These are phyloP conservation scores for Spodoptera littoralis DNA, from an alignment of 2,888 invertebrate species.

Conservation along the genomic window DNA sequence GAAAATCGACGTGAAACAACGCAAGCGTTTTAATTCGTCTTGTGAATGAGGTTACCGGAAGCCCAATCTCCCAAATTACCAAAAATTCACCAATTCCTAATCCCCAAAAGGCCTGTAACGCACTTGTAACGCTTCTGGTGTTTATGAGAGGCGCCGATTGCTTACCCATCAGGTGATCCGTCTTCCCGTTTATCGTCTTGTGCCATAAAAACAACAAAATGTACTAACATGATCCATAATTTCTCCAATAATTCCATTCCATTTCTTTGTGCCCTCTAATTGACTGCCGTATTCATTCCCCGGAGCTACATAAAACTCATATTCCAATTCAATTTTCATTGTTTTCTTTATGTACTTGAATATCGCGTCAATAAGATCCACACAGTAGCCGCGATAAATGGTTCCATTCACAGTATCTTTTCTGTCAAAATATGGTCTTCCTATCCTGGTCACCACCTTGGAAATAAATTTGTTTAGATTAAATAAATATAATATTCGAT, in stretches of 20 bases:
- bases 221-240: conserved; percentile 91
- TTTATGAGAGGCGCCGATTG: too few relatives aligned
- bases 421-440: conserved; percentile 73
- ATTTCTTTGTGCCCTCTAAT: conserved; percentile 91
- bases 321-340: conserved; percentile 82
- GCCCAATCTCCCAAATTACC: too few relatives aligned
- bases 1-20: too few relatives aligned
- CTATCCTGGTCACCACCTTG: conserved; percentile 88
- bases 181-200: too few relatives aligned
- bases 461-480: conserved; percentile 61
- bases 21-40: too few relatives aligned
- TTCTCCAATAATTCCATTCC: conserved; percentile 93
- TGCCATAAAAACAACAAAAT: too few relatives aligned
- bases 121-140: too few relatives aligned
- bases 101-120: too few relatives aligned
- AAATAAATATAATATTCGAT: too few relatives aligned
- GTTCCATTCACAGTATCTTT: conserved; percentile 64
- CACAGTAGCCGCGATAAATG: conserved; percentile 93
- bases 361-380: conserved; percentile 95
- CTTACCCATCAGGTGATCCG: too few relatives aligned
- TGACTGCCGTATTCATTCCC: conserved; percentile 91
- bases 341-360: conserved; percentile 74
- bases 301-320: conserved; percentile 90
- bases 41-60: too few relatives aligned
- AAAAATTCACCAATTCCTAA: too few relatives aligned